These are phyloP conservation scores for Halocynthia aurantium DNA, from an alignment of 23 tunicate genomes.

Conservation along the genomic window DNA sequence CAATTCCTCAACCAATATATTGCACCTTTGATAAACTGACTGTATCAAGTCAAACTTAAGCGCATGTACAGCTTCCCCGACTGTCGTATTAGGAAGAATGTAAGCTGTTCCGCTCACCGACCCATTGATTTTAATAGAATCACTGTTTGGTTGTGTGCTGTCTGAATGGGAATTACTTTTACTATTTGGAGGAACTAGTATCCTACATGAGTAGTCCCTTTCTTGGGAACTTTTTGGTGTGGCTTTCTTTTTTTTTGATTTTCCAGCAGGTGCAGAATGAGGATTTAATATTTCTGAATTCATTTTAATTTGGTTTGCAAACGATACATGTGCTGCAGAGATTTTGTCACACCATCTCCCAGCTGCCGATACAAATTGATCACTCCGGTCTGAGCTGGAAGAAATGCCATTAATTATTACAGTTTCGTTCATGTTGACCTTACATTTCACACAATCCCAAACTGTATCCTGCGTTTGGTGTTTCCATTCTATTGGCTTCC, in stretches of 20 bases:
- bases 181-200: not conserved
- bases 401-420: too few relatives aligned
- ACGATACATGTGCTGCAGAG: too few relatives aligned
- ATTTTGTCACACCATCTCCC: too few relatives aligned
- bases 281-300: not conserved
- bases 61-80: not conserved
- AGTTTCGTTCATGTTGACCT: too few relatives aligned
- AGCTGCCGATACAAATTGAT: too few relatives aligned
- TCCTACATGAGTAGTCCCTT: not conserved
- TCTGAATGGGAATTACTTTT: not conserved
- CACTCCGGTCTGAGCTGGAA: too few relatives aligned
- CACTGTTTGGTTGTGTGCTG: not conserved
- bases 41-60: not conserved
- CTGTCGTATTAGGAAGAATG: not conserved
- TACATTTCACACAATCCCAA: too few relatives aligned
- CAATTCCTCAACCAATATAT: not conserved
- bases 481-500: conserved; percentile 1
- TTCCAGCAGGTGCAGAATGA: not conserved
- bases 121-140: not conserved
- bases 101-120: not conserved
- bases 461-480: too few relatives aligned
- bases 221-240: not conserved
- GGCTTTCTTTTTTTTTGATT: not conserved
- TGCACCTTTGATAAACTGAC: not conserved
- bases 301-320: not conserved